These are phyloP conservation scores for Coleophora flavipennella DNA, from an alignment of 2,888 invertebrate genomes.

Conservation along the genomic window DNA sequence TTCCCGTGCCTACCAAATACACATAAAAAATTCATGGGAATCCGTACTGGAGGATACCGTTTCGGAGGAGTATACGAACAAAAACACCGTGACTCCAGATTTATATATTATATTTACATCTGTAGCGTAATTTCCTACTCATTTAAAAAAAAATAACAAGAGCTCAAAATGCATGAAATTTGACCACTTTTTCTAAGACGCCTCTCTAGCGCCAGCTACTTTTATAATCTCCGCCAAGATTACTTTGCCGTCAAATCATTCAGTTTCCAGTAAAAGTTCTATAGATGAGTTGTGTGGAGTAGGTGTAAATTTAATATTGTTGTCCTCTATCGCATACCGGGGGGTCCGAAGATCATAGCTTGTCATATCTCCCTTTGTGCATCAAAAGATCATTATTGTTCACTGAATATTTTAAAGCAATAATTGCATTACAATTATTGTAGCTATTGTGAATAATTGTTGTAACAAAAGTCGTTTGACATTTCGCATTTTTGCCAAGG, in stretches of 20 bases:
- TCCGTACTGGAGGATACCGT: no score
- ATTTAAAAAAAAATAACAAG: slow-evolving; percentile 22
- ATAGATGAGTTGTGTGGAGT: background rate
- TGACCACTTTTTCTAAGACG: slow-evolving; percentile 20
- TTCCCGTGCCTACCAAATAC: no score
- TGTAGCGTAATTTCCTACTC: no score
- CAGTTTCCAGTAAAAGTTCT: background rate
- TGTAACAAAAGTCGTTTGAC: slow-evolving; percentile 36
- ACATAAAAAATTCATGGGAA: no score
- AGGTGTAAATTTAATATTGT: slow-evolving; percentile 3
- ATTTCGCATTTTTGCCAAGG: slow-evolving; percentile 24
- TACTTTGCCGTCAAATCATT: background rate
- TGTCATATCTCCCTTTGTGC: slow-evolving; percentile 50
- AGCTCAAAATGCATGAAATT: slow-evolving; percentile 38
- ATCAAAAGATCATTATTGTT: slow-evolving; percentile 36
- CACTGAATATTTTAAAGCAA: slow-evolving; percentile 39
- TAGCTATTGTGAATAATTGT: slow-evolving; percentile 40
- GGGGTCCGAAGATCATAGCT: slow-evolving; percentile 51
- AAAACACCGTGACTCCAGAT: no score
- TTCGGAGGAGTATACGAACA: no score
- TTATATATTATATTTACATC: no score
- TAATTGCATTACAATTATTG: slow-evolving; percentile 38
- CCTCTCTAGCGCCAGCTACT: slow-evolving; percentile 36
- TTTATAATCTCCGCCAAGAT: slow-evolving; percentile 6
- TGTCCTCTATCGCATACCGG: slow-evolving; percentile 22